Base-by-base conservation (phyloP, 2,888 invertebrate genomes). In the Gonocerus acuteangulatus region DNA sequence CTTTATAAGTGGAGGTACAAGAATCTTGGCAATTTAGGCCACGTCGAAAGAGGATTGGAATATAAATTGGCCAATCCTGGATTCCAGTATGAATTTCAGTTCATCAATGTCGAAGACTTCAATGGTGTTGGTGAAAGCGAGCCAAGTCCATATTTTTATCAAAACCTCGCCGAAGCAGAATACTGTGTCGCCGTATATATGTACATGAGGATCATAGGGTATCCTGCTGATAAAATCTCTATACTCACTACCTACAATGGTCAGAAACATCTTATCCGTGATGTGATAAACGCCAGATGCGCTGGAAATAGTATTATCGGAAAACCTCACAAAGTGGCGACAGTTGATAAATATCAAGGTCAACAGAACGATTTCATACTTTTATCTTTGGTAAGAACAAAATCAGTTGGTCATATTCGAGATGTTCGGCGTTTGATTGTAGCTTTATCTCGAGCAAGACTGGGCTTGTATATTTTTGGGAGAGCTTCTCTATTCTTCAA, bases 331-430 rank as follows among this genome's bases (percentile, higher is more conserved):
- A 95, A 94, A 79, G 86, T 91, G 22, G 89, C 91, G 0, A 99
- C 99, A 0, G 99, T 99, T 16, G 99, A 99, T 77, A 96, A 97
- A 73, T 99, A 95, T 75, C 99, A 99, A 73, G 99, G 99, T 61
- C 99, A 99, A 72, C 99, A 99, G 76, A 99, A 99, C 75, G 99
- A 99, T 76, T 95, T 92, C 71, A 95, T 99, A 63, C 80, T 99
- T 15, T 80, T 99, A 51, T 99, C 97, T 0, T 77, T 99, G 48
- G 99, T 99, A 19, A 82, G 96, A 65, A 97, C 97, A 0, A 87
- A 87, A 72, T 91, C 94, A 0, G 96, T 99, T n/a, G 99, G 99
- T 36, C 99, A 99, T 79, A 80, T 99, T 66, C 80, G 97, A 32
- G 99, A 99, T 77, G 90, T 97, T 1, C 82, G 99, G 7, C 87